phyloP scores from a whole-genome alignment of 2,113 vertebrate genomes.

The Tyrannus savana region DNA sequence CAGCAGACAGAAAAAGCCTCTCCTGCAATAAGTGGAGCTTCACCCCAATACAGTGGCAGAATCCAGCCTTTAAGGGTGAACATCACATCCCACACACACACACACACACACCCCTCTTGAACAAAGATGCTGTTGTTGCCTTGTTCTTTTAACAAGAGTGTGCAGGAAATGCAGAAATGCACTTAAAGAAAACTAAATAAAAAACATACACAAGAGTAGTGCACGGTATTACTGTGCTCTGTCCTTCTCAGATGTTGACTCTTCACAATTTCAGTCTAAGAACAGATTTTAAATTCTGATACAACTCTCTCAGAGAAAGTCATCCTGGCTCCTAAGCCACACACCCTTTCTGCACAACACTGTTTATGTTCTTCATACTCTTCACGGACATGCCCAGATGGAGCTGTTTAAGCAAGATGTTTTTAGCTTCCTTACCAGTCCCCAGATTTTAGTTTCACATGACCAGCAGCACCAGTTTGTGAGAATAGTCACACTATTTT shows the following conservation, averaged over 20 bases:
- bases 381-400: not conserved
- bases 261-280: not conserved
- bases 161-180: not conserved
- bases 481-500: not conserved
- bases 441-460: not conserved
- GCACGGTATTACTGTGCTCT: not conserved
- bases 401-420: not conserved
- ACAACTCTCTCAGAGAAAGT: not conserved
- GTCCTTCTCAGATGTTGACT: not conserved
- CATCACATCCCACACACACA: not conserved
- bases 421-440: not conserved
- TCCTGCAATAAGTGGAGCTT: not conserved
- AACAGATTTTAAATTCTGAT: not conserved
- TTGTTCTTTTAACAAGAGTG: not conserved
- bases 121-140: not conserved
- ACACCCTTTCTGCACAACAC: not conserved
- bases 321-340: not conserved
- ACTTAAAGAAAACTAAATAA: not conserved
- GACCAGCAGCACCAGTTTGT: not conserved
- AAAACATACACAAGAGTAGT: not conserved
- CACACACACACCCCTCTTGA: not conserved
- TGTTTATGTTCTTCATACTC: not conserved
- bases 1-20: not conserved
- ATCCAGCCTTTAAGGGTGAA: not conserved
- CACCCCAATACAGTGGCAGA: rapidly evolving